phyloP scores from a whole-genome alignment of 2,113 vertebrate genomes.

The Sisor rabdophorus region DNA sequence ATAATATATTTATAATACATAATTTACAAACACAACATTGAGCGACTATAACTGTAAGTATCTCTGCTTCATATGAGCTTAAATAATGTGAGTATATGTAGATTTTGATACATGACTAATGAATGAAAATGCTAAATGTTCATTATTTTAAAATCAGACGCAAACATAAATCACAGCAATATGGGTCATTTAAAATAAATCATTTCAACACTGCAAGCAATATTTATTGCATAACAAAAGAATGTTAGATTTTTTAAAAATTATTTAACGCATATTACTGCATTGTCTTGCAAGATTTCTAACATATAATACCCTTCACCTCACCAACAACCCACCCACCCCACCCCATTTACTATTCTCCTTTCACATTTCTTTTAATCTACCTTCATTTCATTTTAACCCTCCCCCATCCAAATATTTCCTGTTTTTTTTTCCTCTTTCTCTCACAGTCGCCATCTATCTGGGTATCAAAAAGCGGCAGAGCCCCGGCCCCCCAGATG shows the following conservation, averaged over 20 bases:
- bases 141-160: neutral
- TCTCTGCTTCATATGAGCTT: neutral
- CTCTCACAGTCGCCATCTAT: constrained; percentile 87
- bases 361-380: neutral
- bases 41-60: constrained; percentile 1
- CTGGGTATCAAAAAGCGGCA: constrained; percentile 89
- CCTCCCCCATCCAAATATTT: neutral
- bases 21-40: neutral
- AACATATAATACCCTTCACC: constrained; percentile 58
- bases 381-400: neutral
- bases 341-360: neutral
- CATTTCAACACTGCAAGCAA: neutral
- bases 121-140: neutral
- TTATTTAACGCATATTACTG: neutral
- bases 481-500: constrained; percentile 74
- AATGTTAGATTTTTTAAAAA: too few species aligned
- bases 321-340: neutral
- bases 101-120: neutral
- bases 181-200: too few species aligned
- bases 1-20: constrained; percentile 1
- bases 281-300: constrained; percentile 18
- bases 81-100: constrained; percentile 1
- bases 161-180: neutral
- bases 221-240: neutral
- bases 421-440: neutral